phyloP scores from a whole-genome alignment of 2,113 vertebrate species.

The Litocranius walleri region DNA sequence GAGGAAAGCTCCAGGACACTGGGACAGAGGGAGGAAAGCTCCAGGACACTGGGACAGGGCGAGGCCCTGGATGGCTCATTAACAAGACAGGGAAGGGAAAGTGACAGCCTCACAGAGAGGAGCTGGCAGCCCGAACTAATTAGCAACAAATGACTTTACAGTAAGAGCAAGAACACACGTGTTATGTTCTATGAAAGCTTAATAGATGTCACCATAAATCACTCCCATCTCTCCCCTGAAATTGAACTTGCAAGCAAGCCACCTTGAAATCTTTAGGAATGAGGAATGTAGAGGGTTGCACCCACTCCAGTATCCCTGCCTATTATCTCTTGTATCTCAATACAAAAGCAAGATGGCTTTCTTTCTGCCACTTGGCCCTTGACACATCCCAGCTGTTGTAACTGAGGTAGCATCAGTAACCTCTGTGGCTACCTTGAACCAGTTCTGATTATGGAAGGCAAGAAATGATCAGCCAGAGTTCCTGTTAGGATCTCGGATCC shows the following conservation, averaged over 20 bases:
- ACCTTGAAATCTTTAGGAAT: constrained; percentile 63
- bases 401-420: not conserved
- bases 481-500: not conserved
- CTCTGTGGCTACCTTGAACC: not conserved
- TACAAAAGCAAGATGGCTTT: not conserved
- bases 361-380: not conserved
- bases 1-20: not conserved
- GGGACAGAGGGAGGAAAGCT: not conserved
- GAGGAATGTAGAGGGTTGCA: not conserved
- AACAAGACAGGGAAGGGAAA: constrained; percentile 65
- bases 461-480: not conserved
- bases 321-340: constrained; percentile 48
- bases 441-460: not conserved
- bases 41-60: not conserved
- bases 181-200: constrained; percentile 75
- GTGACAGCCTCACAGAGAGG: constrained; percentile 60
- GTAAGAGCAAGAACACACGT: constrained; percentile 74
- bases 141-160: constrained; percentile 78
- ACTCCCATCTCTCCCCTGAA: constrained; percentile 57
- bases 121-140: constrained; percentile 79
- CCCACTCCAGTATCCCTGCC: not conserved
- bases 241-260: constrained; percentile 56
- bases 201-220: constrained; percentile 75
- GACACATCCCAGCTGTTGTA: not conserved
- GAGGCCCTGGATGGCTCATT: constrained; percentile 58